Percentiles rank a stretch among this genome's conserved stretches.
Conservation (phyloP, 2,888 invertebrate genomes). For the Acleris cristana region DNA sequence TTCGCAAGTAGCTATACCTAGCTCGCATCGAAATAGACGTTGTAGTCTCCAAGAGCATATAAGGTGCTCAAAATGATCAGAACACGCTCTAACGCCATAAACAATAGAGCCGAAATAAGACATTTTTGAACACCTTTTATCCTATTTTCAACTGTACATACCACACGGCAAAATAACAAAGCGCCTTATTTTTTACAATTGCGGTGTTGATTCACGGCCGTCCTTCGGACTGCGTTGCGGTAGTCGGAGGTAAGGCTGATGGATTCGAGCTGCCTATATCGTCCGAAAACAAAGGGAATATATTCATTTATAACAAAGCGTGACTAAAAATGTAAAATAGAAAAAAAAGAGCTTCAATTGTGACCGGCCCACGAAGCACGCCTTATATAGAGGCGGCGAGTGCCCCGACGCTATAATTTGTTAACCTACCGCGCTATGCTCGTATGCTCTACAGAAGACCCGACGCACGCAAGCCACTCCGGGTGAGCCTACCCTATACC, state of each 20-base stretch:
- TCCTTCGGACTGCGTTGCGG: background rate
- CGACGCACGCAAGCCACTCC: constrained; percentile 28
- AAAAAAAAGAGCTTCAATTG: constrained; percentile 6
- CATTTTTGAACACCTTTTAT: too few species aligned
- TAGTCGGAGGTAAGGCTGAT: constrained; percentile 10
- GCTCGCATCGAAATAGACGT: too few species aligned
- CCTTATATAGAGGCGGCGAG: constrained; percentile 15
- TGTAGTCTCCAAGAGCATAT: too few species aligned
- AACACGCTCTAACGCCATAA: too few species aligned
- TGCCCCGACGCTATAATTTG: constrained; percentile 28
- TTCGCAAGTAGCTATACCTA: too few species aligned
- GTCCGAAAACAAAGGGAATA: constrained; percentile 17
- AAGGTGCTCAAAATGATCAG: too few species aligned
- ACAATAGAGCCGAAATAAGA: too few species aligned
- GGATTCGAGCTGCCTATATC: constrained; percentile 24
- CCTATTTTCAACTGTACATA: too few species aligned
- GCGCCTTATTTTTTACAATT: constrained; percentile 2
- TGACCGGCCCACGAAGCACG: constrained; percentile 23
- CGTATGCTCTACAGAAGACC: constrained; percentile 26
- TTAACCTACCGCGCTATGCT: constrained; percentile 32
- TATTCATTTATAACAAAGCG: constrained; percentile 20
- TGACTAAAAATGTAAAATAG: constrained; percentile 7
- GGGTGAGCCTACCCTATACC: constrained; percentile 71
- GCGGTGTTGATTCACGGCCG: constrained; percentile 1
- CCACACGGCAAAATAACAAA: too few species aligned